Conservation (phyloP, 1,140 invertebrate genomes). For the Aradophagus sp. region DNA sequence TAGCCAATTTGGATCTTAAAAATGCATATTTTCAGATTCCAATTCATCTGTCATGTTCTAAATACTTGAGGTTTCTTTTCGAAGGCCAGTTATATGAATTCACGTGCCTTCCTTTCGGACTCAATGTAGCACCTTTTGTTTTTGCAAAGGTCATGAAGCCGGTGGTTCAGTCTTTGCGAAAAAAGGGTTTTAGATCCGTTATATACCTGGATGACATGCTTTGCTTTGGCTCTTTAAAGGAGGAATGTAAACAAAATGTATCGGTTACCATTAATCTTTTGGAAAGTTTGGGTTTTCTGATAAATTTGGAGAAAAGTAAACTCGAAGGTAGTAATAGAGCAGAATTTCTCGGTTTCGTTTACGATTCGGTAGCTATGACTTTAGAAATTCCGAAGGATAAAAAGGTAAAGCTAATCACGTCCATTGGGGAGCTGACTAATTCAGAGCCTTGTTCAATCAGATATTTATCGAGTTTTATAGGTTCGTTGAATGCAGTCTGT, state of each 20-base stretch:
- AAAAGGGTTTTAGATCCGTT: conserved; percentile 19
- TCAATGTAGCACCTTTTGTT: conserved; percentile 21
- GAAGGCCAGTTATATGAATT: conserved; percentile 10
- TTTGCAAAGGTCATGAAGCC: conserved; percentile 60
- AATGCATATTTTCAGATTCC: conserved; percentile 10
- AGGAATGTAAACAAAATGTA: conserved; percentile 16
- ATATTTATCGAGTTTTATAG: no score
- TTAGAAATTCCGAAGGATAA: conserved; percentile 4
- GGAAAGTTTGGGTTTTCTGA: conserved; percentile 8
- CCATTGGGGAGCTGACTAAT: no score
- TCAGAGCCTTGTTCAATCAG: no score
- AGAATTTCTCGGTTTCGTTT: conserved; percentile 22
- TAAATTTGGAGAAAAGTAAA: conserved; percentile 5
- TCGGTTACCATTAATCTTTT: neutral
- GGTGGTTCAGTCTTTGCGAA: conserved; percentile 16
- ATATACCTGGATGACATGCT: conserved; percentile 52
- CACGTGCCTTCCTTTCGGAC: conserved; percentile 16
- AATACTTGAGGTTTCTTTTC: conserved; percentile 6
- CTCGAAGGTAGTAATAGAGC: conserved; percentile 4
- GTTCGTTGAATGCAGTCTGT: no score
- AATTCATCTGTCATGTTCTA: neutral
- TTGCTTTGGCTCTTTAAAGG: conserved; percentile 25
- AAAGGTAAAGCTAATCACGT: neutral
- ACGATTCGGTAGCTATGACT: conserved; percentile 1
- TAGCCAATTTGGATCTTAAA: conserved; percentile 10